These are phyloP conservation scores for Serripes groenlandicus DNA, from an alignment of 2,888 invertebrate species.

Conservation along the genomic window DNA sequence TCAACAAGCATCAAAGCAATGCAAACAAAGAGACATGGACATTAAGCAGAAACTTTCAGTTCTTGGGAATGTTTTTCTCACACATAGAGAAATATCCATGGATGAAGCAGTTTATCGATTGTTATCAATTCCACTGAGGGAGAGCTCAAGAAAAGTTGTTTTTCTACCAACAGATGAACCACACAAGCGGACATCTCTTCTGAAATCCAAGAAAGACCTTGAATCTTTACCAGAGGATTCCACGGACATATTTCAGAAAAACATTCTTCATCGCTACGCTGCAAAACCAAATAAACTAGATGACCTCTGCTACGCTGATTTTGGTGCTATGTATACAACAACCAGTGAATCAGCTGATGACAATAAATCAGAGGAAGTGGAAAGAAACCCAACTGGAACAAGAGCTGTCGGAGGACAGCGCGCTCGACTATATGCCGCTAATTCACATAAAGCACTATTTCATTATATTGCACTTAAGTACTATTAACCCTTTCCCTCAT, in stretches of 20 bases:
- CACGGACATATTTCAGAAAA: slow-evolving; percentile 51
- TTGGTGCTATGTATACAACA: no score
- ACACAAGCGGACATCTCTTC: slow-evolving; percentile 48
- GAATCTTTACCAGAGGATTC: slow-evolving; percentile 53
- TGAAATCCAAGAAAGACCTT: slow-evolving; percentile 32
- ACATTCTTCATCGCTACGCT: slow-evolving; percentile 58
- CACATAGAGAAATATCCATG: slow-evolving; percentile 56
- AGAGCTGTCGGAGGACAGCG: no score
- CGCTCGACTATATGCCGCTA: no score
- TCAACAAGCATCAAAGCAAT: slow-evolving; percentile 55
- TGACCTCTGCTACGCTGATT: slow-evolving; percentile 57
- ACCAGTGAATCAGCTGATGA: no score
- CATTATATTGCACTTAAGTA: no score
- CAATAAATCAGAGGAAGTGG: slow-evolving; percentile 5
- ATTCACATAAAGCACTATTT: no score
- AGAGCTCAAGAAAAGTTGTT: slow-evolving; percentile 39
- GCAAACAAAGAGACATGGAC: no score
- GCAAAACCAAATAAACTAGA: slow-evolving; percentile 41
- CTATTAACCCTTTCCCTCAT: no score
- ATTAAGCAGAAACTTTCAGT: slow-evolving; percentile 12
- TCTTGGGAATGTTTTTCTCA: slow-evolving; percentile 39
- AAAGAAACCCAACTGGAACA: neutral
- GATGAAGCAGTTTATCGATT: slow-evolving; percentile 53
- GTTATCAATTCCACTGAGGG: slow-evolving; percentile 45
- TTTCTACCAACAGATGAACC: slow-evolving; percentile 47